These are phyloP conservation scores for Conus canariensis DNA, from an alignment of 2,888 invertebrate species.

Conservation along the genomic window DNA sequence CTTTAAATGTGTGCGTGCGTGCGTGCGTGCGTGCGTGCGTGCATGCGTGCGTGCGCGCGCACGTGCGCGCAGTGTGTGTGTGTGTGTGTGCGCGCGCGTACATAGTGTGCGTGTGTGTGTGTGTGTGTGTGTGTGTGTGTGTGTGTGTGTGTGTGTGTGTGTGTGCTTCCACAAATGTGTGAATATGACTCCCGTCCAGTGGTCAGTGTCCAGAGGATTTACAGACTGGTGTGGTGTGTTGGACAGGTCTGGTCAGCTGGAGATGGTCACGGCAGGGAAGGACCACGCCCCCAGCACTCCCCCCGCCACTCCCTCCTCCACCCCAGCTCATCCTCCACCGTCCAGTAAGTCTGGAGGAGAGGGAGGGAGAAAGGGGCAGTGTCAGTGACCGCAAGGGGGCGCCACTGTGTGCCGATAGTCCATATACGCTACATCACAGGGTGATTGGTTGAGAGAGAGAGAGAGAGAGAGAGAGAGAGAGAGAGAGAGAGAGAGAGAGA, in stretches of 20 bases:
- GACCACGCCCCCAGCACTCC: slow-evolving; percentile 75
- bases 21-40: not conserved
- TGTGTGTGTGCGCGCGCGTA: not conserved
- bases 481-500: not conserved
- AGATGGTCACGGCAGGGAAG: not conserved
- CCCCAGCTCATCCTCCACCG: slow-evolving; percentile 80
- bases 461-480: too few species aligned
- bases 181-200: not conserved
- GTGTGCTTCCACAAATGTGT: not conserved
- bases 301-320: slow-evolving; percentile 83
- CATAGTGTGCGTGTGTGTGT: too few species aligned
- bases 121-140: not conserved
- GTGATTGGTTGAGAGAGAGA: too few species aligned
- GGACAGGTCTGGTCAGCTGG: not conserved
- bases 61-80: too few species aligned
- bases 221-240: not conserved
- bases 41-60: not conserved
- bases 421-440: too few species aligned
- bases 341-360: not conserved
- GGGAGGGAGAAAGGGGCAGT: not conserved
- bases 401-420: too few species aligned
- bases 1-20: not conserved
- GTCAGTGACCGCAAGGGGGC: not conserved
- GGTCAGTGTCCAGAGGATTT: too few species aligned
- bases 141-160: not conserved